Base-by-base conservation (phyloP, 2,888 invertebrate species). In the Tinea pellionella region DNA sequence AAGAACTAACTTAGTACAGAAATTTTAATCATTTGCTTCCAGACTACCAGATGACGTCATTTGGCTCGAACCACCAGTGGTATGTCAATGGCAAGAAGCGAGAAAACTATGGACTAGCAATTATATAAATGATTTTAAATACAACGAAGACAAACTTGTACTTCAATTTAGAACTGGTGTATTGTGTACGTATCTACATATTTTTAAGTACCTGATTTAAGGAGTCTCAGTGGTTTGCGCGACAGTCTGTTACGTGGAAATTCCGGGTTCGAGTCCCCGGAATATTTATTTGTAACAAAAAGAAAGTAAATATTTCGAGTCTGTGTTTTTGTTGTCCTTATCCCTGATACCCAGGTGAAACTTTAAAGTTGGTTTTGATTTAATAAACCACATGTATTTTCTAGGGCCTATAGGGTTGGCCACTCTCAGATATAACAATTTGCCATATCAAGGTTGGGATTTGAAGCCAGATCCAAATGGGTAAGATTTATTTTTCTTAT, bases 401-500 rank as follows among this genome's bases (percentile, higher is more conserved):
- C 0, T 68, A 89, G 91, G 90, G 71, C 90, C 91, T 0, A 92
- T 93, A 63, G 95, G 93, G 0, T 89, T 96, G 62, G 95, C 94
- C 0, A 86, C 91, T 0, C 89, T 92, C 62, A 89, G 91, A 59
- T 95, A 93, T 75, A 89, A 92, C 61, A 96, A 96, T 73, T 81
- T 96, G 69, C 96, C 96, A 0, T 96, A 91, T 72, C 96, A 96
- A 74, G 92, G 92, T 0, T 96, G 96, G 94, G 96, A 96, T 67
- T 69, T 96, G 7, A 91, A 90, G 64, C 95, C 95, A 0, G 90
- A 92, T 68, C 79, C 88, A 0, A 80, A 88, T 62, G 69, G 84
- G 91, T 88, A 78, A 78, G 76, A 62, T 18, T 0, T 4, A 2
- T 19, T 37, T 37, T 37, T 30, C n/a, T n/a, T n/a, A n/a, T n/a